Evolutionary conservation across 1,140 invertebrate species (phyloP), one percentile per base, ranked within the genome.

Genomic region (Apocrypta bakeri): DNA sequence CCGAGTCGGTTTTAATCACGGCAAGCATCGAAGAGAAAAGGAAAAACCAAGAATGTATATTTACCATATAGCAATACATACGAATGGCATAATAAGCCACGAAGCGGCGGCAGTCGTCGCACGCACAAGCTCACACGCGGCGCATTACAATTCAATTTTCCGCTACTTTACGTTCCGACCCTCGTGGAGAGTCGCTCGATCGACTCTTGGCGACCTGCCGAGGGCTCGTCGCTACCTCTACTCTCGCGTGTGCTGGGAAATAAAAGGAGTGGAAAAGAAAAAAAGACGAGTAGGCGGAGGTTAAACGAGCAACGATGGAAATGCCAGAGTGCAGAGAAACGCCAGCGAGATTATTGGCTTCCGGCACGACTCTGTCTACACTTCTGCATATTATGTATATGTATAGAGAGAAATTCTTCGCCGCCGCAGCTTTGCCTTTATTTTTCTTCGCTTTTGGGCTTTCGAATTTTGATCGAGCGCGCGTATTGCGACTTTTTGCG

Each of bases 311-410:
- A 81, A 76, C 80, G 69, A 90, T 89, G 88, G 88, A 88, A 87
- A 87, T 85, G 88, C 88, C 85, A 56, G 48, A 56, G 48, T 7
- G 17, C 17, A n/a, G 48, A 17, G 17, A 1, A n/a, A 88, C 88
- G 86, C 85, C 87, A 88, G 86, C 86, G 86, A 88, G 87, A 88
- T 88, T 87, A 88, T 88, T 88, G 87, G 87, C 85, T 83, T 81
- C 74, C 79, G 79, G 72, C 83, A 75, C 69, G 79, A 79, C 61
- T 42, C 33, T 74, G 77, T 83, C 75, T 29, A 14, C 64, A n/a
- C 31, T 33, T 29, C 8, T 4, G 61, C 40, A 33, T n/a, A 73
- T 64, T 71, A 63, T 63, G 56, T 85, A 56, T 37, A 56, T 3
- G 72, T 73, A 11, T 48, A 48, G 14, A 17, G 0, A 17, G 42